Base-by-base conservation (phyloP, 2,113 vertebrate genomes). In the Pseudopipra pipra region DNA sequence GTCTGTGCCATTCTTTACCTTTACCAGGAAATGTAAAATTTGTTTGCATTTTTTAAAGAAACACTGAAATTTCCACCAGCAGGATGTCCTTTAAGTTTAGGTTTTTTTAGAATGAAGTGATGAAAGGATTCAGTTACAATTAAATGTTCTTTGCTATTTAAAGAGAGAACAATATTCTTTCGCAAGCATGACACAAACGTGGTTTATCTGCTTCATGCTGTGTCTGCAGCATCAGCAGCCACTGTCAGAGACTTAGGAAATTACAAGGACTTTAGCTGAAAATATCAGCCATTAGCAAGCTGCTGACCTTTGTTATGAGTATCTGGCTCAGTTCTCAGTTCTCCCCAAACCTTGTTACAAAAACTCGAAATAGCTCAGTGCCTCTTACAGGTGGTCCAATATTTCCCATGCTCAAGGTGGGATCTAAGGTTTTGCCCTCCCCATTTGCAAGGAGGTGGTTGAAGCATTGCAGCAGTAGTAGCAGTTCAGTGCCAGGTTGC, bases 151-250 rank as follows among this genome's bases (percentile, higher is more conserved):
- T 63, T 73, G 54, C 71, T 91, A 1, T 76, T 85, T 87, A 65
- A 94, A 58, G 51, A 85, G 75, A 55, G 58, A 76, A 65, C 1
- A 1, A 27, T 30, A 8, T 33, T 89, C 44, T 87, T 89, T 41
- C 1, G 2, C 31, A 66, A 71, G 62, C 8, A 1, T 72, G 83
- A 93, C 66, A 44, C 51, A 43, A 61, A 33, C 20, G 41, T 33
- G 62, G 75, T 44, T 67, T 67, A 4, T 88, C 66, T 88, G 59
- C 73, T 61, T 87, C 71, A 14, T 30, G 74, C 87, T 65, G 56
- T 63, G 74, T 41, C 77, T 87, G 68, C 94, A 91, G 54, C 62
- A 35, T 92, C 66, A 78, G 55, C 78, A 76, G 61, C 63, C 24
- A 11, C 61, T 74, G 11, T 39, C 68, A 76, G 28, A 89, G 74